phyloP scores from a whole-genome alignment of 2,797 vertebrate species.

The Naso thynnoides region DNA sequence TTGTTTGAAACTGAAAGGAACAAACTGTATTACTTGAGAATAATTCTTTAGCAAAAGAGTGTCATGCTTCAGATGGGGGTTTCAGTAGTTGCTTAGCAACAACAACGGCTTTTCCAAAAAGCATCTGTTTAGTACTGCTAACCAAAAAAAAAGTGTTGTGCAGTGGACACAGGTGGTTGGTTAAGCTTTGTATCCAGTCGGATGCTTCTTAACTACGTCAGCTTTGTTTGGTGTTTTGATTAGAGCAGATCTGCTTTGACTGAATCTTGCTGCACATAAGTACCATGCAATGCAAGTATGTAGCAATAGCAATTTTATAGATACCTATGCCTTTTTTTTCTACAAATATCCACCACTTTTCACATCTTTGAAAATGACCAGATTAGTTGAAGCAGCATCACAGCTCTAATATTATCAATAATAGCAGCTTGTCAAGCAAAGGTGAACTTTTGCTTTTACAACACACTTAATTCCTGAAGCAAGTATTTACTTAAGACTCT shows the following conservation, averaged over 20 bases:
- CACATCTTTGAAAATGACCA: too few species aligned
- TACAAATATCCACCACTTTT: too few species aligned
- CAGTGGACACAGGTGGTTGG: conserved; percentile 68
- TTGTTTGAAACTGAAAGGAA: conserved; percentile 64
- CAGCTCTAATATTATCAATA: too few species aligned
- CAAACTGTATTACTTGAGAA: conserved; percentile 73
- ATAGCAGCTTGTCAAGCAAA: too few species aligned
- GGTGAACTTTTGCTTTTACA: too few species aligned
- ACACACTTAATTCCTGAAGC: too few species aligned
- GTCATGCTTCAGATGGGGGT: conserved; percentile 65
- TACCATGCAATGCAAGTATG: neutral
- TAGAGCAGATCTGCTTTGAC: conserved; percentile 17
- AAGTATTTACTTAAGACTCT: too few species aligned
- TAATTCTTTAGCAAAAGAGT: conserved; percentile 70
- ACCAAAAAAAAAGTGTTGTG: conserved; percentile 54
- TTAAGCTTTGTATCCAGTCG: conserved; percentile 45
- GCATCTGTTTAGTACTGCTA: conserved; percentile 73
- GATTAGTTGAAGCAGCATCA: too few species aligned
- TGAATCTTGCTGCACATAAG: conserved; percentile 6
- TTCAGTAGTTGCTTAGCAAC: conserved; percentile 80
- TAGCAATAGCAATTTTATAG: neutral
- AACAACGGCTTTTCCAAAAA: conserved; percentile 78
- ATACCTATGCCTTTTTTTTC: too few species aligned
- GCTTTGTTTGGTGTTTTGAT: conserved; percentile 38
- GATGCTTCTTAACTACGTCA: conserved; percentile 35